Evolutionary conservation across 2,888 invertebrate genomes (phyloP), one percentile per base, ranked within the genome.

Genomic region (Pandemis cinnamomeana): DNA sequence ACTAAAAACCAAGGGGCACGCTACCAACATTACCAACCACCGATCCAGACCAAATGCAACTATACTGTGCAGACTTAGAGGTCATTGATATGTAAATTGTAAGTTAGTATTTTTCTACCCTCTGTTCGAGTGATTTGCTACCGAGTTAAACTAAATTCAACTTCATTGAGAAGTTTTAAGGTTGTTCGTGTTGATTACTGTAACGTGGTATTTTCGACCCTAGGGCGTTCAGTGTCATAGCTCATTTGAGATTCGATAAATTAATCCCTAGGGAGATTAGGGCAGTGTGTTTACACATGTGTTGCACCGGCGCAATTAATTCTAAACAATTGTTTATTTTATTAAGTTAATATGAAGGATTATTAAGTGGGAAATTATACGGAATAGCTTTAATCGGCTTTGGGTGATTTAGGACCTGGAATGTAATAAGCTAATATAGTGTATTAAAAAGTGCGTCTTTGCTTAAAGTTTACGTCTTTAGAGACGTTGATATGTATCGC

Each of bases 201-300:
- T 67, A 76, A 63, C 11, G 66, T 67, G 55, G 71, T 71, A 41
- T 53, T 67, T 67, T 67, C 53, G 84, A 84, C 81, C 84, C 87
- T 53, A 44, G 86, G 85, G 87, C 87, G 87, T 84, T 84, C 84
- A 83, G 84, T 89, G 92, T 92, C 91, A 92, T 90, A 91, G 89
- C 93, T 93, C 92, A 92, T 94, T 94, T 92, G 89, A 87, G 89
- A 92, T 92, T 92, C 92, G 88, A 92, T 92, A 89, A 91, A 92
- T 92, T 91, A 93, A 92, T 92, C 92, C 89, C 82, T 82, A 84
- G 86, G 89, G 90, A 89, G 89, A 88, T 89, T 84, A 60, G 76
- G 76, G 75, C 53, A 63, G 67, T 60, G 67, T 77, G 71, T 77
- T 77, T 77, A 77, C 77, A 77, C 77, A 76, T 77, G 75, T 77